These are phyloP conservation scores for Hylaeus anthracinus DNA, from an alignment of 1,140 invertebrate genomes.

Conservation along the genomic window DNA sequence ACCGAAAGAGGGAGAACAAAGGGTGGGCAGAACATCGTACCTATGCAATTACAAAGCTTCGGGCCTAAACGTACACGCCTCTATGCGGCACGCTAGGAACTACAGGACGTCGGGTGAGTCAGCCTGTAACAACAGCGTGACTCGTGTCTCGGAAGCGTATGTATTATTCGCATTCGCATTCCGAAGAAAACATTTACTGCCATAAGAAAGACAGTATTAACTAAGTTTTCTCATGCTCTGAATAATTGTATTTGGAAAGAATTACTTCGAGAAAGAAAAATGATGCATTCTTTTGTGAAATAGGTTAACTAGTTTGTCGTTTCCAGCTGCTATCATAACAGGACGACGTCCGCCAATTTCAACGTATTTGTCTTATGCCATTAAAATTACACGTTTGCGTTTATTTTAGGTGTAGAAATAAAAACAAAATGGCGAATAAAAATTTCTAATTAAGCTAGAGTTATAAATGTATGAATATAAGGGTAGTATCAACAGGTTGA, in stretches of 20 bases:
- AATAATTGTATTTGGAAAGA: neutral
- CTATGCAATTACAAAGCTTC: constrained; percentile 57
- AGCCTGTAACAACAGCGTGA: constrained; percentile 39
- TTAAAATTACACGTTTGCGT: neutral
- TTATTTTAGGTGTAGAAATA: too few relatives aligned
- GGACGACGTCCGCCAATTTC: constrained; percentile 15
- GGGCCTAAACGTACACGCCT: constrained; percentile 59
- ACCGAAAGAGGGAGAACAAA: constrained; percentile 39
- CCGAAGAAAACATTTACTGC: constrained; percentile 26
- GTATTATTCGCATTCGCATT: constrained; percentile 31
- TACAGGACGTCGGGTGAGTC: constrained; percentile 43
- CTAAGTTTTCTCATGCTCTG: neutral
- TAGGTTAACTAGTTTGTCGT: neutral
- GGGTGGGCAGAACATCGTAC: constrained; percentile 45
- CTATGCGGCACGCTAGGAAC: constrained; percentile 58
- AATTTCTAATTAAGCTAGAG: too few relatives aligned
- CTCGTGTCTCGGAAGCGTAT: constrained; percentile 24
- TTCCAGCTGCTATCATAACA: constrained; percentile 14
- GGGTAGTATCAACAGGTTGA: too few relatives aligned
- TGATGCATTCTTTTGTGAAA: neutral
- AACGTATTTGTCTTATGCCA: neutral
- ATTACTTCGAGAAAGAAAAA: constrained; percentile 2
- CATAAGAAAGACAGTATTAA: neutral
- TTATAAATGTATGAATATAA: too few relatives aligned
- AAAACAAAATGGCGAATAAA: too few relatives aligned